Evolutionary conservation across 2,888 invertebrate species (phyloP).

Genomic region (Chesias legatella): DNA sequence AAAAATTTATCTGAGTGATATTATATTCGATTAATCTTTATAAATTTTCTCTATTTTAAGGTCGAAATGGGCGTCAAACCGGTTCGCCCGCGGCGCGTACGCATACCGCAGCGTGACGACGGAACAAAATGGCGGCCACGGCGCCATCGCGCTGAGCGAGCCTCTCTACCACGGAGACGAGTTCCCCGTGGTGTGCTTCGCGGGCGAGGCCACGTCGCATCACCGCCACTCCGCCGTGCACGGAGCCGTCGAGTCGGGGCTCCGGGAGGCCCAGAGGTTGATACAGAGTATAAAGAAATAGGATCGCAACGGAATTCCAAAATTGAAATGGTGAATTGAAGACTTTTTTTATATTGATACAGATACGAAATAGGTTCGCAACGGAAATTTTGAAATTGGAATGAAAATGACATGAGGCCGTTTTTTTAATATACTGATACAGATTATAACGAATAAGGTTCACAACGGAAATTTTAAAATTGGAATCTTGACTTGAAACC

Average conservation of each 20-base stretch:
- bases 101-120: conserved; percentile 80
- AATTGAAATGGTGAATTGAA: too few species aligned
- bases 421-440: too few species aligned
- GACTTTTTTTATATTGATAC: too few species aligned
- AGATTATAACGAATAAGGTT: too few species aligned
- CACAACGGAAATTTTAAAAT: too few species aligned
- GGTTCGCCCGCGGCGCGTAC: conserved; percentile 83
- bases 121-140: conserved; percentile 73
- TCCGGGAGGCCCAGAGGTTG: conserved; percentile 84
- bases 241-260: conserved; percentile 87
- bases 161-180: conserved; percentile 64
- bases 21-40: too few species aligned
- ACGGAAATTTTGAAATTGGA: too few species aligned
- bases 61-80: conserved; percentile 84
- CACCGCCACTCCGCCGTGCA: conserved; percentile 85
- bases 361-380: too few species aligned
- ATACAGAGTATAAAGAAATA: conserved; percentile 46
- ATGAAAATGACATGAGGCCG: too few species aligned
- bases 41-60: conserved; percentile 49
- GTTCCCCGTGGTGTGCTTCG: conserved; percentile 81
- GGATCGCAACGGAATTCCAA: too few species aligned
- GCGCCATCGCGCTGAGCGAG: conserved; percentile 75
- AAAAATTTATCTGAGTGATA: too few species aligned
- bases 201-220: conserved; percentile 84
- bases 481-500: too few species aligned